Evolutionary conservation across 2,888 invertebrate genomes (phyloP).

Genomic region (Pediacus dermestoides): DNA sequence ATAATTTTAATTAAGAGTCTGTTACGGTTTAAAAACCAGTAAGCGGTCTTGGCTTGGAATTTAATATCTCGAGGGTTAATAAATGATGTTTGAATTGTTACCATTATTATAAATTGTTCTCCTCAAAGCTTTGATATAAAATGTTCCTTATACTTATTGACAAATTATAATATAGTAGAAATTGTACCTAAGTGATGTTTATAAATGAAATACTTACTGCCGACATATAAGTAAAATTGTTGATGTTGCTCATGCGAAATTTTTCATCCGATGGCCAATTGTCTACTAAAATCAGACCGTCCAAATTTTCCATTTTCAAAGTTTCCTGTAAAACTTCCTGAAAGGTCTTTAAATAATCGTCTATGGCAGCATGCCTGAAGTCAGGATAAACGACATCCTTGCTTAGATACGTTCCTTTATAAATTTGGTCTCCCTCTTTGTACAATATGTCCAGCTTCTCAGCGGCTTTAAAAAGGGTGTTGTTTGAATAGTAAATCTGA

Average conservation of each 20-base stretch:
- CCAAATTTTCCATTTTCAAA: constrained; percentile 24
- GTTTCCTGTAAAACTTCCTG: constrained; percentile 13
- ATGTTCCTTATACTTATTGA: too few relatives aligned
- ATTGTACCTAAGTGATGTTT: background rate
- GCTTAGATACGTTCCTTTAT: constrained; percentile 36
- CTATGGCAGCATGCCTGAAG: constrained; percentile 31
- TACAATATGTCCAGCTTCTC: constrained; percentile 35
- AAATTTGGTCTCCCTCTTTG: constrained; percentile 25
- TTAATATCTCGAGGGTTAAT: too few relatives aligned
- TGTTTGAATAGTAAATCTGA: constrained; percentile 16
- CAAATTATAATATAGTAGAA: too few relatives aligned
- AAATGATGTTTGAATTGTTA: too few relatives aligned
- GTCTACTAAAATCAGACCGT: constrained; percentile 54
- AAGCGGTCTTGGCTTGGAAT: too few relatives aligned
- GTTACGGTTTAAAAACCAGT: too few relatives aligned
- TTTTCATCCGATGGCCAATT: constrained; percentile 55
- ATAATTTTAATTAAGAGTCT: too few relatives aligned
- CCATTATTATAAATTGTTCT: too few relatives aligned
- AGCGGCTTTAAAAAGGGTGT: constrained; percentile 30
- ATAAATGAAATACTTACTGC: constrained; percentile 45
- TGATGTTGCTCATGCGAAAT: constrained; percentile 40
- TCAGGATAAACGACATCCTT: constrained; percentile 43
- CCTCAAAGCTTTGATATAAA: too few relatives aligned
- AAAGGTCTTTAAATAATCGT: constrained; percentile 30
- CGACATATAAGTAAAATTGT: constrained; percentile 52